These are phyloP conservation scores for Acromyrmex charruanus DNA, from an alignment of 1,140 invertebrate genomes.

Conservation along the genomic window DNA sequence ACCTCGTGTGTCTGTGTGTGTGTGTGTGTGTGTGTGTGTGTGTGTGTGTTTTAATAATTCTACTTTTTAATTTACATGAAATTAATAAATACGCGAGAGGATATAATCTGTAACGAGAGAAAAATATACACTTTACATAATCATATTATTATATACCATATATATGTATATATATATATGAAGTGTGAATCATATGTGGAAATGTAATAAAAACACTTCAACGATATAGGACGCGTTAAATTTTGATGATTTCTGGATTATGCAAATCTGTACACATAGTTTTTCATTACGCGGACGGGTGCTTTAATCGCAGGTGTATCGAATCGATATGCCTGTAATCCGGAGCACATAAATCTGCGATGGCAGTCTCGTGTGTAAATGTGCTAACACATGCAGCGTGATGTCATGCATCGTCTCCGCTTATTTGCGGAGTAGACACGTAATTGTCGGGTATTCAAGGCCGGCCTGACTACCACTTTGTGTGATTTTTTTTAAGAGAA, in stretches of 20 bases:
- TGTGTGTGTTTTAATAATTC: neutral
- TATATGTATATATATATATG: too few relatives aligned
- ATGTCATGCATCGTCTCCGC: slow-evolving; percentile 69
- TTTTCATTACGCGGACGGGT: slow-evolving; percentile 22
- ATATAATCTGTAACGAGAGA: neutral
- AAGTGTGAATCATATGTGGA: neutral
- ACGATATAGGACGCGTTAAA: neutral
- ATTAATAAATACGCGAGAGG: neutral
- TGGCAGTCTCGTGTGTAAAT: neutral
- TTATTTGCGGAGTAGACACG: slow-evolving; percentile 69
- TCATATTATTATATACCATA: neutral
- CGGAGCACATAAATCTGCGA: slow-evolving; percentile 53
- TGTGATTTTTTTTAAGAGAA: slow-evolving; percentile 74
- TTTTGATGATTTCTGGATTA: slow-evolving; percentile 17
- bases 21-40: neutral
- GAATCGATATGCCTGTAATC: slow-evolving; percentile 40
- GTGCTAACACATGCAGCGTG: slow-evolving; percentile 47
- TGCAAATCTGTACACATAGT: neutral
- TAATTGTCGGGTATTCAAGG: slow-evolving; percentile 74
- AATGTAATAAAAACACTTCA: neutral
- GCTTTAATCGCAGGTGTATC: slow-evolving; percentile 1
- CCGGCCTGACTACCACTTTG: slow-evolving; percentile 66
- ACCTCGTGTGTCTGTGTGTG: neutral
- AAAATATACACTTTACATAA: neutral
- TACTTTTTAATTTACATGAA: neutral